These are phyloP conservation scores for Emydocephalus ijimae DNA, from an alignment of 2,113 vertebrate genomes.

Conservation along the genomic window DNA sequence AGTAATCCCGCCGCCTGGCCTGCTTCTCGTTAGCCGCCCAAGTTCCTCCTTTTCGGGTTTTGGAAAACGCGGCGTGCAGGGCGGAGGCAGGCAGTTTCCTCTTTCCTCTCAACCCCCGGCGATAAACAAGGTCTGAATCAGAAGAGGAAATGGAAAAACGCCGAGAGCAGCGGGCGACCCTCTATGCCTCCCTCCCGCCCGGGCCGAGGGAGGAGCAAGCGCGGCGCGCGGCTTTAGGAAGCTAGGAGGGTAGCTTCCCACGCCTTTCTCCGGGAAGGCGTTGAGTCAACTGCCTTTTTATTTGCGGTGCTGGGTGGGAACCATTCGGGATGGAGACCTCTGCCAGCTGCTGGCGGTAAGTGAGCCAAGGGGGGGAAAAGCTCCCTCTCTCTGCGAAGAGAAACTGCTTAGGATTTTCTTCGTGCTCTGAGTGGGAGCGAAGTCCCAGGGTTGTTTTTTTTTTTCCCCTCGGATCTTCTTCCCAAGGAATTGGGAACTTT, in stretches of 20 bases:
- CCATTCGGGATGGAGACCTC: not conserved
- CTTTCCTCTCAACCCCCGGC: not conserved
- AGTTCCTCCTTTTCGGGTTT: not conserved
- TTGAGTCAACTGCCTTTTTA: not conserved
- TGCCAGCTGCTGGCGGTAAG: not conserved
- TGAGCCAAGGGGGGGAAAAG: rapidly evolving
- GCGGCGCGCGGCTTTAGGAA: not conserved
- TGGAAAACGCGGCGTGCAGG: not conserved
- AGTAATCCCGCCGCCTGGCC: not conserved
- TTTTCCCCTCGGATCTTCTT: not conserved
- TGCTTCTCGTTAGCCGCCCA: not conserved
- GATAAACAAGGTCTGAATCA: not conserved
- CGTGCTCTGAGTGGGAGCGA: too few species aligned
- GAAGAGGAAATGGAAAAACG: not conserved
- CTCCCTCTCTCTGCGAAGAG: not conserved
- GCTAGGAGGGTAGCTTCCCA: rapidly evolving
- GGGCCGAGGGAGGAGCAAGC: not conserved
- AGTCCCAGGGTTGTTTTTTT: too few species aligned
- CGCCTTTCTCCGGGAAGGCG: not conserved
- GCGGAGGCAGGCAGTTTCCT: not conserved
- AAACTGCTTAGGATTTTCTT: not conserved
- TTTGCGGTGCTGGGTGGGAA: not conserved
- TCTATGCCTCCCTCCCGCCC: not conserved
- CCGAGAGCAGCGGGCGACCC: not conserved
- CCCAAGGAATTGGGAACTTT: not conserved